These are phyloP conservation scores for Holothuria glaberrima DNA, from an alignment of 35 echinoderm and acorn worm species.

Conservation along the genomic window DNA sequence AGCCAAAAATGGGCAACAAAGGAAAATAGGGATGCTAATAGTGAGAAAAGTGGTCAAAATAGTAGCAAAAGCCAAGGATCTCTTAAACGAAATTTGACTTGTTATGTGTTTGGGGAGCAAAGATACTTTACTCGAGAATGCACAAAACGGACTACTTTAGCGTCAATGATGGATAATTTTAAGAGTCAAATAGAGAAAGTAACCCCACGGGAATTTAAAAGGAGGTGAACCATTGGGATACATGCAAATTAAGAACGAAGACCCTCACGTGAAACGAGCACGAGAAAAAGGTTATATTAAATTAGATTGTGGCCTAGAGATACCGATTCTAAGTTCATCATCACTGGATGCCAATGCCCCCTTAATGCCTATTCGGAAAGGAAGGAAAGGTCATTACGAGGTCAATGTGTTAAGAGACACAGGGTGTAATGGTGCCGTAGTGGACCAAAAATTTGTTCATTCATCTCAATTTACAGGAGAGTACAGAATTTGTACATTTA, in stretches of 20 bases:
- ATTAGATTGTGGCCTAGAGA: slow-evolving; percentile 60
- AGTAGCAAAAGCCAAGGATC: background rate
- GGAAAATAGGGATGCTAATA: background rate
- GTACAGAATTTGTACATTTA: slow-evolving; percentile 59
- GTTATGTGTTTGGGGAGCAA: slow-evolving; percentile 27
- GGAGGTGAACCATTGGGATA: background rate
- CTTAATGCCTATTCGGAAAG: slow-evolving; percentile 56
- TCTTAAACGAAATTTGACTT: background rate
- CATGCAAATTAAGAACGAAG: slow-evolving; percentile 11
- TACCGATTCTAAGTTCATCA: slow-evolving; percentile 60
- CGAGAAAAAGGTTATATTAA: slow-evolving; percentile 38
- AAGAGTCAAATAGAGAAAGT: background rate
- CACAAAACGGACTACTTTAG: background rate
- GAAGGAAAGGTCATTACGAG: slow-evolving; percentile 7
- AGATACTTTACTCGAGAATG: slow-evolving; percentile 41
- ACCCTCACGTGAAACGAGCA: slow-evolving; percentile 39
- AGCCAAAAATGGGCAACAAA: background rate
- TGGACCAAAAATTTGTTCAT: slow-evolving; percentile 37
- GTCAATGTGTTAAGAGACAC: slow-evolving; percentile 60
- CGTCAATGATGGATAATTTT: slow-evolving; percentile 18
- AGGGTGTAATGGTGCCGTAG: slow-evolving; percentile 68
- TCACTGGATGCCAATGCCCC: background rate
- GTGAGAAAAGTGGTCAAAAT: background rate
- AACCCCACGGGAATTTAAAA: background rate
- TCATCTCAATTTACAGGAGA: slow-evolving; percentile 59